Percentiles rank a stretch among this genome's conserved stretches.
These are phyloP conservation scores for Oegoconia quadripuncta DNA, from an alignment of 2,888 invertebrate genomes.

Conservation along the genomic window DNA sequence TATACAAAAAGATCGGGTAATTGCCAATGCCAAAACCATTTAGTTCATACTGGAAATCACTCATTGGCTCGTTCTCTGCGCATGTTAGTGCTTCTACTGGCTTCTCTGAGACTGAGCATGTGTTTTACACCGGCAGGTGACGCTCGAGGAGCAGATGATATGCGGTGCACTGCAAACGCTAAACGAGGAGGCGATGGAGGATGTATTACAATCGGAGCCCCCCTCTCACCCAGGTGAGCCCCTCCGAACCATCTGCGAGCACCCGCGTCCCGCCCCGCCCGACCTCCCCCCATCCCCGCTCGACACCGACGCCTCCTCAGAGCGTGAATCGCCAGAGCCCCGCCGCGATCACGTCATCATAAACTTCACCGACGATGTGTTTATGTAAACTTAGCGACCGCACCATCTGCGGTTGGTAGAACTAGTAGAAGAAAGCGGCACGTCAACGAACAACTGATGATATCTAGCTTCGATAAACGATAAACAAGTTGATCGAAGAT, in stretches of 20 bases:
- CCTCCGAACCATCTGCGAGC: constrained; percentile 56
- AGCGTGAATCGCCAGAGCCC: constrained; percentile 21
- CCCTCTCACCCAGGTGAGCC: constrained; percentile 77
- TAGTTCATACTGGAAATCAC: too few species aligned
- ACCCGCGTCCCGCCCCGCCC: constrained; percentile 31
- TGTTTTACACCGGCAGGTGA: constrained; percentile 81
- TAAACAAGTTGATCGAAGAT: too few species aligned
- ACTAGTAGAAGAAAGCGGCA: too few species aligned
- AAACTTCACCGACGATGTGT: constrained; percentile 56
- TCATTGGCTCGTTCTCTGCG: too few species aligned
- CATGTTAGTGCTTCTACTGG: too few species aligned
- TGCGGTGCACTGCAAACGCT: constrained; percentile 94
- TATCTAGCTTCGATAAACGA: too few species aligned
- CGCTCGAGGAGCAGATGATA: constrained; percentile 96
- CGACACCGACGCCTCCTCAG: constrained; percentile 20
- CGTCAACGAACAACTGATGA: too few species aligned
- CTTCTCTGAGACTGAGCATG: too few species aligned
- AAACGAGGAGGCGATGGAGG: constrained; percentile 96
- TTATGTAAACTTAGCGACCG: too few species aligned
- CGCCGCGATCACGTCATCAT: constrained; percentile 45
- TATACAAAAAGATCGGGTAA: too few species aligned
- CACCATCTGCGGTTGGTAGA: too few species aligned
- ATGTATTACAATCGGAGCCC: constrained; percentile 87
- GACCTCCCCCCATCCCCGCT: constrained; percentile 19
- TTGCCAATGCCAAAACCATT: too few species aligned